Evolutionary conservation across 2,113 vertebrate species (phyloP).

Genomic region (Hippopotamus amphibius): DNA sequence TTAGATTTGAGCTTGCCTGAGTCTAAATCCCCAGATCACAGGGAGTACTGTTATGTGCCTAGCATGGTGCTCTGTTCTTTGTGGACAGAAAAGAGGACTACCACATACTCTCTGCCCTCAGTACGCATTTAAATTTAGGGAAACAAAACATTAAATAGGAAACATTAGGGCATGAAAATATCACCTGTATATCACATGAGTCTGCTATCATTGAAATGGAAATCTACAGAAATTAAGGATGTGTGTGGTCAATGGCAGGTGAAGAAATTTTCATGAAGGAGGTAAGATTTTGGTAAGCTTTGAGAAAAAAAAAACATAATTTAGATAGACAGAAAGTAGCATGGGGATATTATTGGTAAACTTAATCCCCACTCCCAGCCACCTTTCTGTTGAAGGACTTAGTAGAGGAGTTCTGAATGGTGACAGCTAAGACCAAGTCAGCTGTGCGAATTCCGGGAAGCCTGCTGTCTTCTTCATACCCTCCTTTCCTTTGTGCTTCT

Average conservation of each 20-base stretch:
- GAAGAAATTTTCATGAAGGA: background rate
- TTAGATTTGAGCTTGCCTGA: background rate
- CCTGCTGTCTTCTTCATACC: background rate
- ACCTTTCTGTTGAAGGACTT: background rate
- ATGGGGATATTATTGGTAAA: background rate
- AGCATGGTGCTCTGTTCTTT: accelerated
- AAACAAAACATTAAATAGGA: background rate
- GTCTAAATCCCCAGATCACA: background rate
- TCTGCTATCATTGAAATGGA: background rate
- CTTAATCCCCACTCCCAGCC: background rate
- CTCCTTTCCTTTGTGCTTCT: background rate
- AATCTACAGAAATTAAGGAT: background rate
- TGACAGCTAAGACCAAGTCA: background rate
- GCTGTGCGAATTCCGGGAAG: background rate
- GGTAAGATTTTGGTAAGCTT: background rate
- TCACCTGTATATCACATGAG: background rate
- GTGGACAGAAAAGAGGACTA: background rate
- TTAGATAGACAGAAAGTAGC: background rate
- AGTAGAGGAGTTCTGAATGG: background rate
- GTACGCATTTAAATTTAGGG: background rate
- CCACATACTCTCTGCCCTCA: background rate
- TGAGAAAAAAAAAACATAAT: background rate
- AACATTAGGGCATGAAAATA: background rate
- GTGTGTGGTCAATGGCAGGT: background rate
- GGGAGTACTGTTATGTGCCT: background rate